Conservation (phyloP, 2,797 vertebrate genomes). For the Rhyacichthys aspro region DNA sequence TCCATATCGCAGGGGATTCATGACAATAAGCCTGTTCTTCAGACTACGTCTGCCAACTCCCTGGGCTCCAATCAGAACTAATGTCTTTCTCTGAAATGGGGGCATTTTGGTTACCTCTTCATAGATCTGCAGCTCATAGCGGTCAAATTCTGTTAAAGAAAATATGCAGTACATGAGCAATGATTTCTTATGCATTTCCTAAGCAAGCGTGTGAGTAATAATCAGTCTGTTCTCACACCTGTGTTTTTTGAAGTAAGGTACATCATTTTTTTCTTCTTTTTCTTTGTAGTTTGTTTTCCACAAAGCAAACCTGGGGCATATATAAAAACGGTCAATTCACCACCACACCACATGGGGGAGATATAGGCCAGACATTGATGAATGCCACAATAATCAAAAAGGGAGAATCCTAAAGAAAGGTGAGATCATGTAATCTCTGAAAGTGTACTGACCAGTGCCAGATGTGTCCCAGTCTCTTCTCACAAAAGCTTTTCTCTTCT, state of each 20-base stretch:
- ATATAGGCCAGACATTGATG: constrained; percentile 2
- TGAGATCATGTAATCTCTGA: no score
- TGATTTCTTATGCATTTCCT: not conserved
- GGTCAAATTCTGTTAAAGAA: constrained; percentile 90
- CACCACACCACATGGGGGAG: constrained; percentile 20
- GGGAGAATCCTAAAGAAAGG: no score
- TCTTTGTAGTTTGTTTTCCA: constrained; percentile 89
- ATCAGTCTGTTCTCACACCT: constrained; percentile 87
- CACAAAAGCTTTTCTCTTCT: constrained; percentile 99
- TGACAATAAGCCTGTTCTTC: constrained; percentile 95
- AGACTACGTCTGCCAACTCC: constrained; percentile 96
- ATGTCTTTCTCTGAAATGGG: constrained; percentile 96
- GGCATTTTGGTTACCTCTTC: constrained; percentile 98
- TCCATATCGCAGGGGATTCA: constrained; percentile 92
- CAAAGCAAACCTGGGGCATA: constrained; percentile 88
- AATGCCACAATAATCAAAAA: not conserved
- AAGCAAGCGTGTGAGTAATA: no score
- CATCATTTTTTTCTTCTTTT: constrained; percentile 99
- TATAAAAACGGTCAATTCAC: constrained; percentile 1
- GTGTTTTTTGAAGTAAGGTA: constrained; percentile 98
- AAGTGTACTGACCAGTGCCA: constrained; percentile 68
- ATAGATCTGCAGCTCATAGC: constrained; percentile 98
- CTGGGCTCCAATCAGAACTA: constrained; percentile 97
- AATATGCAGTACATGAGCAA: constrained; percentile 26
- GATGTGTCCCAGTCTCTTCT: constrained; percentile 90